Evolutionary conservation across 2,113 vertebrate genomes (phyloP).

Genomic region (Corythaixoides concolor): DNA sequence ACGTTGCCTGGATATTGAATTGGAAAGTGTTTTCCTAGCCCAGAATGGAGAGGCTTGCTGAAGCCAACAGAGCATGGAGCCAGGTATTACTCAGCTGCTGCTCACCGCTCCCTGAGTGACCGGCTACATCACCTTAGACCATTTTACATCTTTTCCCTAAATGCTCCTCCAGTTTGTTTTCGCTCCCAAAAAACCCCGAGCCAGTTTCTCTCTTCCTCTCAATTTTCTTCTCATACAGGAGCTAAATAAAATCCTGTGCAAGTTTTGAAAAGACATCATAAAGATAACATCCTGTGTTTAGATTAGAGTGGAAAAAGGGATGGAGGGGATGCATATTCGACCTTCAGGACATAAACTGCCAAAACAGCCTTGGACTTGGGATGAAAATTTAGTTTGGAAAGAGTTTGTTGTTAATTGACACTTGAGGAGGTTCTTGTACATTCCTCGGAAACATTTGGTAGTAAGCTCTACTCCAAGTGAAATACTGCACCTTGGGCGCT

Average conservation of each 20-base stretch:
- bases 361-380: not conserved
- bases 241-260: not conserved
- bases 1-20: not conserved
- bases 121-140: not conserved
- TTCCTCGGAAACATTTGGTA: not conserved
- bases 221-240: not conserved
- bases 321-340: not conserved
- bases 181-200: rapidly evolving
- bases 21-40: not conserved
- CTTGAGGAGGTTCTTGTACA: not conserved
- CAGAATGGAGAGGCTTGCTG: not conserved
- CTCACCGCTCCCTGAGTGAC: rapidly evolving
- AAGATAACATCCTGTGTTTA: not conserved
- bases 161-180: not conserved
- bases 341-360: not conserved
- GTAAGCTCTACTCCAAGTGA: not conserved
- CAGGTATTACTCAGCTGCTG: not conserved
- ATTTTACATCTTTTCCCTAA: not conserved
- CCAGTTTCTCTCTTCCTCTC: not conserved
- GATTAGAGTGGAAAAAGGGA: not conserved
- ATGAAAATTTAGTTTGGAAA: not conserved
- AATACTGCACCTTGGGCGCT: rapidly evolving
- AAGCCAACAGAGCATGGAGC: not conserved
- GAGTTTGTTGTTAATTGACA: not conserved
- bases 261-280: not conserved